Evolutionary conservation across 92 coral and sea anemone species (phyloP).

Genomic region (Bergia puertoricense): DNA sequence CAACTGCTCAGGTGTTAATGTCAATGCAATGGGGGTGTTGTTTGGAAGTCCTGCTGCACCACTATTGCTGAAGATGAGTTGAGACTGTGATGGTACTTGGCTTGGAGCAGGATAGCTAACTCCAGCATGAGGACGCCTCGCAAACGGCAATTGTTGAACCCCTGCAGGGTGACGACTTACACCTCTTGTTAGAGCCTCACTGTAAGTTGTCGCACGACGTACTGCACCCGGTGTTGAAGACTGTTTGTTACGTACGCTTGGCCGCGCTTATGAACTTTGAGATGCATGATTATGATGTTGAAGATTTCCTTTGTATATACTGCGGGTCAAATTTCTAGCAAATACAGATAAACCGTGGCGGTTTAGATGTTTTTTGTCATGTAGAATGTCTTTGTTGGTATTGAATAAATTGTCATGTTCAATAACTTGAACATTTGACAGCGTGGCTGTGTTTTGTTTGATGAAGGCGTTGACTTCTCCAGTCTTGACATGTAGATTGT

Average conservation of each 20-base stretch:
- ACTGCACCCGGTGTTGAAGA: neutral
- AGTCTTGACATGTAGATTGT: constrained; percentile 9
- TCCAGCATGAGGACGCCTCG: neutral
- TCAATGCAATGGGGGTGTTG: constrained; percentile 7
- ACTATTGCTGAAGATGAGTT: neutral
- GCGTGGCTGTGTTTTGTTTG: neutral
- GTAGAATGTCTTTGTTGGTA: neutral
- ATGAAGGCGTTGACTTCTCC: neutral
- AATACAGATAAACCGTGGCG: constrained; percentile 6
- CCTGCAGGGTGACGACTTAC: neutral
- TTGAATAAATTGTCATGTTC: constrained; percentile 15
- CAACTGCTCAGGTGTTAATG: constrained; percentile 13
- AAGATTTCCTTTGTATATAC: neutral
- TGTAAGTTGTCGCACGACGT: neutral
- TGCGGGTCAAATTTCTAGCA: constrained; percentile 24
- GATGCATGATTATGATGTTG: neutral
- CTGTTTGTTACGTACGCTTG: neutral
- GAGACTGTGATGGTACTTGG: neutral
- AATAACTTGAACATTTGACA: constrained; percentile 13
- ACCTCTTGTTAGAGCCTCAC: neutral
- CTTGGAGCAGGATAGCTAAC: neutral
- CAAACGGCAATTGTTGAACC: neutral
- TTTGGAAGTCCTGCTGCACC: neutral
- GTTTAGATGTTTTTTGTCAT: constrained; percentile 29
- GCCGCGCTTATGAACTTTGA: neutral